phyloP scores from a whole-genome alignment of 2,113 vertebrate genomes.

The Trematocara unimaculatum region DNA sequence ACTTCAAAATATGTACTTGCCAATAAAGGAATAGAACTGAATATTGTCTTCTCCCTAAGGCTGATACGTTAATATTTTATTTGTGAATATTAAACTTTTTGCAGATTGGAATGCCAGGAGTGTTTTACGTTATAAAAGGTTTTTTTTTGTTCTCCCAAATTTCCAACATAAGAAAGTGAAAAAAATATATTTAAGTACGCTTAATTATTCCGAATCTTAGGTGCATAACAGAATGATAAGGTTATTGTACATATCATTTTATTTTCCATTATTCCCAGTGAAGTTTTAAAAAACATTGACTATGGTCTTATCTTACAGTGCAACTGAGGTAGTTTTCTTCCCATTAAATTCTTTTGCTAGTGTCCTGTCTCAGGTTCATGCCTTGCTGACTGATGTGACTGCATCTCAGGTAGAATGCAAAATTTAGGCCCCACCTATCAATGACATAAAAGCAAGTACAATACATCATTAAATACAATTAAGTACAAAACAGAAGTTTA shows the following conservation, averaged over 20 bases:
- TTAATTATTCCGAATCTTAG: background rate
- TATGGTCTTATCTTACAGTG: conserved; percentile 25
- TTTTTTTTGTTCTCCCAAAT: background rate
- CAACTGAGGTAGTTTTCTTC: conserved; percentile 39
- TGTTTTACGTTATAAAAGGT: background rate
- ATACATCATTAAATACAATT: conserved; percentile 24
- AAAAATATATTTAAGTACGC: background rate
- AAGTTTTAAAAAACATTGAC: background rate
- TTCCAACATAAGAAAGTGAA: background rate
- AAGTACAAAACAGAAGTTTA: conserved; percentile 40
- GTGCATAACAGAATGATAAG: background rate
- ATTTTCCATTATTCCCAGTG: conserved; percentile 14
- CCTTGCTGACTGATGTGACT: conserved; percentile 61
- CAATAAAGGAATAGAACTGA: conserved; percentile 50
- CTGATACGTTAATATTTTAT: conserved; percentile 34
- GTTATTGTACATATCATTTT: conserved; percentile 20
- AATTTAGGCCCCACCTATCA: conserved; percentile 56
- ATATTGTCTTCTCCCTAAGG: conserved; percentile 46
- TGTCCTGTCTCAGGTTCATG: conserved; percentile 70
- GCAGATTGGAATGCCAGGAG: background rate
- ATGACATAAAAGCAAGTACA: conserved; percentile 43
- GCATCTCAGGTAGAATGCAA: conserved; percentile 78
- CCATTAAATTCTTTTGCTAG: conserved; percentile 41
- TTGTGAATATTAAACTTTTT: conserved; percentile 20
- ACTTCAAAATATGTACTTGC: conserved; percentile 54